Evolutionary conservation across 2,113 vertebrate species (phyloP), one percentile per base, ranked within the genome.

Genomic region (Oreotrochilus melanogaster): DNA sequence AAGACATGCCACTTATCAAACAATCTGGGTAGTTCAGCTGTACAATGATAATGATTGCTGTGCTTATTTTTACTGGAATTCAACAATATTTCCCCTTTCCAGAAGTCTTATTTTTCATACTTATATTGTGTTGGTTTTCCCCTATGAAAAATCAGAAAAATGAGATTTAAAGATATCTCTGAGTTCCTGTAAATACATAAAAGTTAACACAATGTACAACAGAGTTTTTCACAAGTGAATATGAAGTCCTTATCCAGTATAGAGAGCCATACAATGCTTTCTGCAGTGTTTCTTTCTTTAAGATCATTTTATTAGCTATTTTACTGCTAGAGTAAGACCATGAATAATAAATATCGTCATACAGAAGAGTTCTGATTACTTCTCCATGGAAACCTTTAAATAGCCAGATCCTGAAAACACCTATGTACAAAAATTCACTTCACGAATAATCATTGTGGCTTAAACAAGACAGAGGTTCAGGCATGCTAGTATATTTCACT

Each of bases 341-440:
- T 97, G 86, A 97, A 96, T 97, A 96, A 97, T 96, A 97, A 97
- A 97, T 97, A 93, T 45, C 2, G 0, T 69, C 86, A 93, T 75
- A 95, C 27, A 86, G 94, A 92, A 95, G 51, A 64, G 62, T 93
- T 95, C 86, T 97, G 96, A 96, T 97, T 97, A 94, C 60, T 97
- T 97, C 91, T 95, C 93, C 91, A 94, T 93, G 72, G 96, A 95
- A 96, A 92, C 86, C 82, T 89, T 83, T 92, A 83, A 94, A 96
- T 74, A n/a, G 45, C 5, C 64, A 57, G 45, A 90, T 92, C 28
- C 66, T 83, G 89, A 92, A 85, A 95, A 92, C 30, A 86, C 37
- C 75, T 71, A 66, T 61, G 43, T 57, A 85, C 54, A 86, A 92
- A 94, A 88, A 85, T 74, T 83, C 30, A 58, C 42, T 92, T 62